Percentiles rank a stretch among this genome's conserved stretches.
Conservation (phyloP, 2,113 vertebrate species). For the Cichladusa arquata region DNA sequence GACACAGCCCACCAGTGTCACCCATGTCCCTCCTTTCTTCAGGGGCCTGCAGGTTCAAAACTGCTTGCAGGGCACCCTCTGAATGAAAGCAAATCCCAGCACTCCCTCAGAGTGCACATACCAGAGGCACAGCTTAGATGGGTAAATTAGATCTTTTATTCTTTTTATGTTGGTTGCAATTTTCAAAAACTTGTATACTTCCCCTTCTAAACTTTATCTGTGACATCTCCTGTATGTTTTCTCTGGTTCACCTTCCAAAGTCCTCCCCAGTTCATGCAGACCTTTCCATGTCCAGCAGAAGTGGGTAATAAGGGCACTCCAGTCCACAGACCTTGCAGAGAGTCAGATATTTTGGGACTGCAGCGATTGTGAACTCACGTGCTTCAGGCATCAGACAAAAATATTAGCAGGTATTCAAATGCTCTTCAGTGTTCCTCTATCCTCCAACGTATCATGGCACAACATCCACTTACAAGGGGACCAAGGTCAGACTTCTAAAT, state of each 20-base stretch:
- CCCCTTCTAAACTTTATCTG: not conserved
- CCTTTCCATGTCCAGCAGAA: not conserved
- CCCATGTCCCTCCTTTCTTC: rapidly evolving
- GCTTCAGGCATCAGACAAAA: not conserved
- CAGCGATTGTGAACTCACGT: not conserved
- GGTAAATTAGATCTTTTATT: not conserved
- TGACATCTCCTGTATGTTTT: not conserved
- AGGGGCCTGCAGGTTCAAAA: not conserved
- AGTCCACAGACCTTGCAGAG: not conserved
- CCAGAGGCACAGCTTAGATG: not conserved
- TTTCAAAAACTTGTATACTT: not conserved
- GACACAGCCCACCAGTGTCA: rapidly evolving
- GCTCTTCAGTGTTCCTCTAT: not conserved
- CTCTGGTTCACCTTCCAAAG: not conserved
- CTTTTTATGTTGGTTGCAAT: not conserved
- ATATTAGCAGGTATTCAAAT: not conserved
- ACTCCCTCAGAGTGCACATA: not conserved
- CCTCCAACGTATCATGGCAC: not conserved
- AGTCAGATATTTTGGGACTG: not conserved
- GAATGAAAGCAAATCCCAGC: not conserved
- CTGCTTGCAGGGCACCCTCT: not conserved
- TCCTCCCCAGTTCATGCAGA: not conserved
- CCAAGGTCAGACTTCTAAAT: not conserved
- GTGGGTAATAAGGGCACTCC: not conserved
- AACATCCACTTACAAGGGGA: not conserved